Evolutionary conservation across 2,888 invertebrate species (phyloP), one percentile per base, ranked within the genome.

Genomic region (Anoncus sp.): DNA sequence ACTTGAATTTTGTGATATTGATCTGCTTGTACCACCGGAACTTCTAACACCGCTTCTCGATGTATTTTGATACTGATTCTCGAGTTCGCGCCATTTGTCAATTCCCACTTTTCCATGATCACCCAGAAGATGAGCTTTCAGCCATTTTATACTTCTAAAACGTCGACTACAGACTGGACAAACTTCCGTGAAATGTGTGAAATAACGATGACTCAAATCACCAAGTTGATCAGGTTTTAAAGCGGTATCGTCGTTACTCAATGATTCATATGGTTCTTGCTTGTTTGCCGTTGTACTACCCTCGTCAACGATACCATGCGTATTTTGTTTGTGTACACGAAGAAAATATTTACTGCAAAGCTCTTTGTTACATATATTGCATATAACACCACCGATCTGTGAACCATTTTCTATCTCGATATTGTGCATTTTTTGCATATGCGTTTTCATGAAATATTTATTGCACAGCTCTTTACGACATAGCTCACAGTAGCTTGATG

Each of bases 401-500:
- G 97, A 96, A 20, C 97, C 97, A 87, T 97, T 97, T 91, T 98
- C 97, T 62, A 98, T 96, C 89, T 97, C 97, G 86, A 98, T 98
- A 53, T 98, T 98, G 91, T 98, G 99, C 97, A 99, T 99, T 90
- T 98, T 96, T 90, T 98, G 96, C 98, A 99, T 99, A 92, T 99
- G 99, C 1, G 99, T 99, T 91, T 99, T 98, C 96, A 99, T 97
- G 92, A 99, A 99, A 91, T 99, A 99, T 92, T 99, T 99, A 93
- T 99, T 99, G 93, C 99, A 99, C 85, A 99, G 93, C 92, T 99
- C 98, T 92, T 99, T 99, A 93, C 99, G 98, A 92, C 99, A 99
- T 81, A 99, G 98, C 90, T 98, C 98, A 91, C 99, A 99, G 91
- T 98, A 98, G 88, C 97, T 97, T 79, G 96, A 97, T 1, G 97